Evolutionary conservation across 2,113 vertebrate species (phyloP).

Genomic region (Gymnogyps californianus): DNA sequence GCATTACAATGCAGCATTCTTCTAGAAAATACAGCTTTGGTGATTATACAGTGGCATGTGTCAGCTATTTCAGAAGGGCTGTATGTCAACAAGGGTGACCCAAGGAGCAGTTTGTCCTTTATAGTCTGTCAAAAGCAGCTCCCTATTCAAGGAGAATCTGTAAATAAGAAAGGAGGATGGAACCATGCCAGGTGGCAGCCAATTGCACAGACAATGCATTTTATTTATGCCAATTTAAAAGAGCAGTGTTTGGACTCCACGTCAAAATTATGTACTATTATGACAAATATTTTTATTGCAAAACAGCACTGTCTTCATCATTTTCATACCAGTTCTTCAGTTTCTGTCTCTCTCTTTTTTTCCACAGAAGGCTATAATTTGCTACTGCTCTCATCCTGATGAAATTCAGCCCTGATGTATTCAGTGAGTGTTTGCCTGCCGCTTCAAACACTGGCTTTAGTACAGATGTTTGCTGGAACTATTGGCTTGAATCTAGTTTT

Average conservation of each 20-base stretch:
- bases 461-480: neutral
- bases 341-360: neutral
- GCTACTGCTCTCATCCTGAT: neutral
- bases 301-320: neutral
- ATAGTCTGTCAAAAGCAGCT: neutral
- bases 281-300: slow-evolving; percentile 21
- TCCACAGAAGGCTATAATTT: neutral
- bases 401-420: neutral
- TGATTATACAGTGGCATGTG: neutral
- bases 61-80: neutral
- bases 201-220: neutral
- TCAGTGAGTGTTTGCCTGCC: neutral
- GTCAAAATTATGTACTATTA: neutral
- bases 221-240: slow-evolving; percentile 1
- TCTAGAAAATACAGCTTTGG: neutral
- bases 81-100: neutral
- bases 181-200: neutral
- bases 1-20: neutral
- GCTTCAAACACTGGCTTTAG: neutral
- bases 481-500: neutral
- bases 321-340: neutral
- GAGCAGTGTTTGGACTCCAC: neutral
- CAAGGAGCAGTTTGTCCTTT: neutral
- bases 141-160: neutral
- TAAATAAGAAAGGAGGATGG: neutral